phyloP scores from a whole-genome alignment of 2,797 vertebrate species.

The Clarias fuscus region DNA sequence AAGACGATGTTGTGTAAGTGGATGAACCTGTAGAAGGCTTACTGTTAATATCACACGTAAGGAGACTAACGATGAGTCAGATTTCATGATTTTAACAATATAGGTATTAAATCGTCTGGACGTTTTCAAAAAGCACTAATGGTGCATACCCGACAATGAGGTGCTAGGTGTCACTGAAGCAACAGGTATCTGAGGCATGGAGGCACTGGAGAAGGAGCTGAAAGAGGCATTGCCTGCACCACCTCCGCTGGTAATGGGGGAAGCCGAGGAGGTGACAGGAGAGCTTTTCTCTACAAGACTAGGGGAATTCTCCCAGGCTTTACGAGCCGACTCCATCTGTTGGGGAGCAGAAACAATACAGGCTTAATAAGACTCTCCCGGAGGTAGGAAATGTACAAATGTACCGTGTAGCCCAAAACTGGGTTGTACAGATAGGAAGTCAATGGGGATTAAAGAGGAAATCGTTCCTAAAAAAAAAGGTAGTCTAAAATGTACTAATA shows the following conservation, averaged over 20 bases:
- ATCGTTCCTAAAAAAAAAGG: background rate
- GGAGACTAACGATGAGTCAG: too few relatives aligned
- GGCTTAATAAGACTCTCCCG: background rate
- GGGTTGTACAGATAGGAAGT: background rate
- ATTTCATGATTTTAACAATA: background rate
- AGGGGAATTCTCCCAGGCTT: slow-evolving; percentile 98
- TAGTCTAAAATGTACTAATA: background rate
- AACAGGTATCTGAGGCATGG: slow-evolving; percentile 94
- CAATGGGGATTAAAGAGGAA: background rate
- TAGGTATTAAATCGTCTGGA: background rate
- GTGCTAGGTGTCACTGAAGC: slow-evolving; percentile 97
- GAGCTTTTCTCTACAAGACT: slow-evolving; percentile 91
- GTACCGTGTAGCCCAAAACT: background rate
- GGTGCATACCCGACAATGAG: slow-evolving; percentile 84
- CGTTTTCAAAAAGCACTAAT: background rate
- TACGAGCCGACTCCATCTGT: slow-evolving; percentile 98
- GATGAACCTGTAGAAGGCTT: slow-evolving; percentile 77
- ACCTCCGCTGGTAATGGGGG: slow-evolving; percentile 81
- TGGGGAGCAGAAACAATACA: slow-evolving; percentile 9
- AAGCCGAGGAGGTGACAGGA: slow-evolving; percentile 87
- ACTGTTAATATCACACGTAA: background rate
- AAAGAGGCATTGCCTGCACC: slow-evolving; percentile 81
- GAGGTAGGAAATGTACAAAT: background rate
- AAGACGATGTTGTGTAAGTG: slow-evolving; percentile 95
- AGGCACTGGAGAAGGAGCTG: slow-evolving; percentile 92